phyloP scores from a whole-genome alignment of 1,140 invertebrate species.

The Drosophila suzukii region DNA sequence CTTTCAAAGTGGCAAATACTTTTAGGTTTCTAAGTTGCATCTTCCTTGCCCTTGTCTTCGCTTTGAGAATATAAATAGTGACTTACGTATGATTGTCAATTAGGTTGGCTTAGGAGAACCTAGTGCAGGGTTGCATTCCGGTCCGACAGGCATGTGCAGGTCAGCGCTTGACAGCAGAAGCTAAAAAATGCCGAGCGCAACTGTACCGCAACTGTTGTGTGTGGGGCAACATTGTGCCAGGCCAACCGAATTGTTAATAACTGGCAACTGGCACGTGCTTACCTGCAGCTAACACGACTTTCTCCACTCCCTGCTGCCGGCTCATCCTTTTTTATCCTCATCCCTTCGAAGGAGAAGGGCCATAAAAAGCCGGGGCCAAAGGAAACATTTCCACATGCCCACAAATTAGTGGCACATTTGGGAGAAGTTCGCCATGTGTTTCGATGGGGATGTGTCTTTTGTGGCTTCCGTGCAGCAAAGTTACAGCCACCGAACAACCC shows the following conservation, averaged over 20 bases:
- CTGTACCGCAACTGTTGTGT: conserved; percentile 5
- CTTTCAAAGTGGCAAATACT: too few relatives aligned
- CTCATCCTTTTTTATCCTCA: not conserved
- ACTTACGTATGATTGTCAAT: conserved; percentile 40
- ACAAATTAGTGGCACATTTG: conserved; percentile 75
- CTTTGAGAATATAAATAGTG: not conserved
- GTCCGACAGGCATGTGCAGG: conserved; percentile 23
- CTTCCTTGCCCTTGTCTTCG: not conserved
- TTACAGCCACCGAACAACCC: conserved; percentile 46
- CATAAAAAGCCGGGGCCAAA: conserved; percentile 40
- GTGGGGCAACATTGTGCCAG: conserved; percentile 30
- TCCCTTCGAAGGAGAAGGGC: conserved; percentile 15
- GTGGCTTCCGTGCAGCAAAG: conserved; percentile 55
- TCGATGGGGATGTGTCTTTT: conserved; percentile 25
- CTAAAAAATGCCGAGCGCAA: conserved; percentile 14
- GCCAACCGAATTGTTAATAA: conserved; percentile 57
- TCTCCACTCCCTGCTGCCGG: not conserved
- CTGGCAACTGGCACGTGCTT: conserved; percentile 58
- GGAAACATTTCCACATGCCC: conserved; percentile 59
- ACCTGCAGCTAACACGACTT: conserved; percentile 31
- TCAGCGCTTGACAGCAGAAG: conserved; percentile 12
- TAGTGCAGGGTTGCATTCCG: conserved; percentile 12
- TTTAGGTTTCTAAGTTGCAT: not conserved
- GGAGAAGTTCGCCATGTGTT: conserved; percentile 33
- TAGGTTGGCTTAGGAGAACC: conserved; percentile 10